These are phyloP conservation scores for Anthonomus grandis DNA, from an alignment of 1,140 invertebrate genomes.

Conservation along the genomic window DNA sequence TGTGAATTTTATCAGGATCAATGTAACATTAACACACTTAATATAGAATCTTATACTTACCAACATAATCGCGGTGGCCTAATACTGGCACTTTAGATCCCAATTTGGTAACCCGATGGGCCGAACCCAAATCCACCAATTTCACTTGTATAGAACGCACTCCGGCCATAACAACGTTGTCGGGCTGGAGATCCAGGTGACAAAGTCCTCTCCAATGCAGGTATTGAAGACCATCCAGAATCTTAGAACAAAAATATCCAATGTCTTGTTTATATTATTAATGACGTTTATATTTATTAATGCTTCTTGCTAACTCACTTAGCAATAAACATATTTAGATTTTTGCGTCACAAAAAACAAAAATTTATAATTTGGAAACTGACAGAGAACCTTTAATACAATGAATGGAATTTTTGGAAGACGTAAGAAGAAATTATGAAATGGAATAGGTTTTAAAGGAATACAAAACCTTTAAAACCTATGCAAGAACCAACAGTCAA, in stretches of 20 bases:
- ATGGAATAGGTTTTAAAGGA: too few relatives aligned
- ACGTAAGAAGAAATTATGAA: too few relatives aligned
- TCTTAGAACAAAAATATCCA: constrained; percentile 52
- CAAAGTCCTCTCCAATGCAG: constrained; percentile 89
- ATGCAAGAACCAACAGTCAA: too few relatives aligned
- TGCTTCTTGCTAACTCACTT: too few relatives aligned
- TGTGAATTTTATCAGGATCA: background rate
- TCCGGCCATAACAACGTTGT: constrained; percentile 93
- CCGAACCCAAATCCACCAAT: constrained; percentile 85
- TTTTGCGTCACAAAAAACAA: too few relatives aligned
- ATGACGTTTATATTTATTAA: too few relatives aligned
- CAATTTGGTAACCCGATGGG: constrained; percentile 75
- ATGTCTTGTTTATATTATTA: too few relatives aligned
- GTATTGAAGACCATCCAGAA: constrained; percentile 86
- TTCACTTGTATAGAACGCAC: constrained; percentile 85
- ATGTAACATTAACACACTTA: background rate
- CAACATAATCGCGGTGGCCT: constrained; percentile 69
- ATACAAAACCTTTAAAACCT: too few relatives aligned
- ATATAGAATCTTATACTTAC: constrained; percentile 48
- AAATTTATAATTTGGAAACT: too few relatives aligned
- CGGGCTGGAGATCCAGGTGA: constrained; percentile 92
- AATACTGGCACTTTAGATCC: constrained; percentile 67
- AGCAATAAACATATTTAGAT: too few relatives aligned
- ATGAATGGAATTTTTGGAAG: too few relatives aligned
- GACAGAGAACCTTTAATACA: too few relatives aligned